Conservation (phyloP, 2,797 vertebrate genomes). For the Tapera naevia region DNA sequence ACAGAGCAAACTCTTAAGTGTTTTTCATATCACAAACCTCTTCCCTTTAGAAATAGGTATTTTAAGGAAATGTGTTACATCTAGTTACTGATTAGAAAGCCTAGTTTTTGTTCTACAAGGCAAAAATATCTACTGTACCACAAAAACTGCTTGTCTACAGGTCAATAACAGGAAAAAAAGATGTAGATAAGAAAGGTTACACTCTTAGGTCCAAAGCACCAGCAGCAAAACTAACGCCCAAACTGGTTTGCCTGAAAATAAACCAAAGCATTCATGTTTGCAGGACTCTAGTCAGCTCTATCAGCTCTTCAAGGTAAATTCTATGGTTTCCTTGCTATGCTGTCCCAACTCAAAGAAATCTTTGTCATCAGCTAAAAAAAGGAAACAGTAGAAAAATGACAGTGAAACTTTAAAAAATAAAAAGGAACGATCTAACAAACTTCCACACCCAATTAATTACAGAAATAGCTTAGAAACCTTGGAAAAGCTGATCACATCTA, state of each 20-base stretch:
- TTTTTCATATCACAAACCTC: background rate
- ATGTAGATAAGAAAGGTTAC: background rate
- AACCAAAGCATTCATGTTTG: background rate
- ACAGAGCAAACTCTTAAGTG: background rate
- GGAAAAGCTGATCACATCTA: background rate
- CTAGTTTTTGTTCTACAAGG: background rate
- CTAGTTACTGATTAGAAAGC: accelerated
- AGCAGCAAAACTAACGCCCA: background rate
- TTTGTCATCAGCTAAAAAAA: background rate
- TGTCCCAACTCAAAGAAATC: background rate
- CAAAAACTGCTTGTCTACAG: background rate
- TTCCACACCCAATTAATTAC: background rate
- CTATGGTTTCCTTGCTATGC: background rate
- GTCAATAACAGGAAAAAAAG: background rate
- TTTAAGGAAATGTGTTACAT: accelerated
- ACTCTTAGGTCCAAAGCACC: background rate
- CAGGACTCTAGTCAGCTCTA: background rate
- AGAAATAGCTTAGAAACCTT: background rate
- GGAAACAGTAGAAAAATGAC: background rate
- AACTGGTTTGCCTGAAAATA: background rate
- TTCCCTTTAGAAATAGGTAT: background rate
- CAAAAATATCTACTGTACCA: background rate
- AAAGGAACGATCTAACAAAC: background rate
- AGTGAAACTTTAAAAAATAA: background rate
- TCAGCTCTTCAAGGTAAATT: background rate